These are phyloP conservation scores for Hyaena hyaena DNA, from an alignment of 2,113 vertebrate genomes.

Conservation along the genomic window DNA sequence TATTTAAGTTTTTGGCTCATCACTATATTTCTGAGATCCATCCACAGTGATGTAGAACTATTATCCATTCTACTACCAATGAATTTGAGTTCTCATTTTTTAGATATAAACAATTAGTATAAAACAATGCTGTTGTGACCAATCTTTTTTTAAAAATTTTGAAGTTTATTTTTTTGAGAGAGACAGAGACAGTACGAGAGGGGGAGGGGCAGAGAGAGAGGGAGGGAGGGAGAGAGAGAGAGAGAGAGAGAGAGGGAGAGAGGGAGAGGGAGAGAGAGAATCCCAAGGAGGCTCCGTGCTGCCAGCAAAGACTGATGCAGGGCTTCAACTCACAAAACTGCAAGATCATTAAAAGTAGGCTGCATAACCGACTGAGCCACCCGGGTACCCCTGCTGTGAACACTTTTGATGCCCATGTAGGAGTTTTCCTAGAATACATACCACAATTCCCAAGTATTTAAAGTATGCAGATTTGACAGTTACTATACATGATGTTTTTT, in stretches of 20 bases:
- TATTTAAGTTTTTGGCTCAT: background rate
- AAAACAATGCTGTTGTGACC: background rate
- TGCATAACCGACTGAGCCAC: too few species aligned
- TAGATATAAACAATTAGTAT: background rate
- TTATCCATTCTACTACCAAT: background rate
- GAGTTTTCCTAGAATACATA: background rate
- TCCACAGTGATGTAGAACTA: background rate
- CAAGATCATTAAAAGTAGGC: too few species aligned
- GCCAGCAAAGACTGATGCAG: too few species aligned
- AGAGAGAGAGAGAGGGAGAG: too few species aligned
- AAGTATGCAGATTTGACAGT: background rate
- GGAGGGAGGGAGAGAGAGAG: too few species aligned
- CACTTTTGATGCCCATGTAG: background rate
- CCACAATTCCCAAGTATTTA: background rate
- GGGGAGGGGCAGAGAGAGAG: too few species aligned
- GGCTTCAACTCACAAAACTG: too few species aligned
- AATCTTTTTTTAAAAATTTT: background rate
- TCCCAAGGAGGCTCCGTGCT: too few species aligned
- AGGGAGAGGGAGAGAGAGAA: too few species aligned
- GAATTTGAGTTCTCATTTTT: conserved; percentile 23
- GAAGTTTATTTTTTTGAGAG: too few species aligned
- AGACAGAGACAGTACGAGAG: too few species aligned
- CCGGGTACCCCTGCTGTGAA: background rate
- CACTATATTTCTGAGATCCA: background rate
- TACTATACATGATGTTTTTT: background rate